Conservation (phyloP, 2,888 invertebrate species). For the Patella depressa region DNA sequence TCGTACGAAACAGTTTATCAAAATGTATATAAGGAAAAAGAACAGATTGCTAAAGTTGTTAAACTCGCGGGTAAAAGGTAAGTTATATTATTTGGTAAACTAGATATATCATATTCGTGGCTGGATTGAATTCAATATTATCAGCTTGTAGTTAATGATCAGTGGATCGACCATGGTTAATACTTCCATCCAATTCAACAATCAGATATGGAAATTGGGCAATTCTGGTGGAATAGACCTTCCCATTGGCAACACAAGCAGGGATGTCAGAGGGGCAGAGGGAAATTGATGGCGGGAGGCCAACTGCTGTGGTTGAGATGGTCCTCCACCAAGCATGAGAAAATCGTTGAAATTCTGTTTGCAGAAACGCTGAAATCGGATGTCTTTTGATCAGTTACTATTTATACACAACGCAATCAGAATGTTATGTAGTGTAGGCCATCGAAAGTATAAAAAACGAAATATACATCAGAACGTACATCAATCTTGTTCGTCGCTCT, state of each 20-base stretch:
- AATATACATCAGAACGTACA: no score
- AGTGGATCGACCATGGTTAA: no score
- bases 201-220: constrained; percentile 15
- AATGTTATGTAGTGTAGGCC: no score
- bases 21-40: constrained; percentile 40
- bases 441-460: no score
- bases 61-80: constrained; percentile 51
- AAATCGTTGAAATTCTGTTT: background rate
- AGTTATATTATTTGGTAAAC: background rate
- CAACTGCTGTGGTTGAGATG: no score
- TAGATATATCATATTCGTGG: background rate
- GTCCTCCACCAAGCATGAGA: no score
- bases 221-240: background rate
- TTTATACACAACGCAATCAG: no score
- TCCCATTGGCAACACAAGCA: background rate
- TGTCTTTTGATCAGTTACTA: no score
- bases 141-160: no score
- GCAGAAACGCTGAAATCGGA: background rate
- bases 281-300: background rate
- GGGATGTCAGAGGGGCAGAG: background rate
- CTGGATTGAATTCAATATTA: background rate
- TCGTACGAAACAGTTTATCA: constrained; percentile 43
- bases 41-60: constrained; percentile 37
- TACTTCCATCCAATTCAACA: background rate
- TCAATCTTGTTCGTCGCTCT: no score